Conservation (phyloP, 2,888 invertebrate genomes). For the Rhimphoctona megacephalus region DNA sequence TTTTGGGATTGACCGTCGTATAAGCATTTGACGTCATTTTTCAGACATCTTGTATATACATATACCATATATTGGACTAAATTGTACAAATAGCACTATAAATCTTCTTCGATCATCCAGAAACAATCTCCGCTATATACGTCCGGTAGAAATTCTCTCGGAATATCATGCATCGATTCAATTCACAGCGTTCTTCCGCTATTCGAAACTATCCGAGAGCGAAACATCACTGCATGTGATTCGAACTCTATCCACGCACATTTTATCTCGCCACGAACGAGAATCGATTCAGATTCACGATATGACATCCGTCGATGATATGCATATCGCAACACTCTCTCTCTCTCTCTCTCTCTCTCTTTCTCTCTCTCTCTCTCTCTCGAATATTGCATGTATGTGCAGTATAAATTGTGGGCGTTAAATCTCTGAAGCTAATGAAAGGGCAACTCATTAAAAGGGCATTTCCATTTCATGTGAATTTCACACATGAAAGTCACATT, state of each 20-base stretch:
- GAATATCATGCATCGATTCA: slow-evolving; percentile 31
- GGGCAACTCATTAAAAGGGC: background rate
- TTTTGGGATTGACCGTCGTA: background rate
- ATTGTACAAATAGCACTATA: background rate
- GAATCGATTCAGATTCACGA: slow-evolving; percentile 12
- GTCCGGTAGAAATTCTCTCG: slow-evolving; percentile 16
- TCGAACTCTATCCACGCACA: slow-evolving; percentile 25
- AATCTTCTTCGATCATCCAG: slow-evolving; percentile 32
- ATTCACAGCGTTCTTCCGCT: slow-evolving; percentile 38
- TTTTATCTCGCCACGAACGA: slow-evolving; percentile 19
- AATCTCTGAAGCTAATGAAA: background rate
- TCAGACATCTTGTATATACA: background rate
- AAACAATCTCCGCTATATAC: slow-evolving; percentile 60
- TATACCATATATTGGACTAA: background rate
- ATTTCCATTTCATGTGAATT: background rate
- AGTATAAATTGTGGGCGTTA: slow-evolving; percentile 8
- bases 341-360: background rate
- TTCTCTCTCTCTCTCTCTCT: background rate
- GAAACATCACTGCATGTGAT: slow-evolving; percentile 12
- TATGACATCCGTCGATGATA: background rate
- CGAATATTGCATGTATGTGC: background rate
- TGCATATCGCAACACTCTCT: background rate
- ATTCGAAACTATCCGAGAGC: slow-evolving; percentile 18
- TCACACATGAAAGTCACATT: background rate
- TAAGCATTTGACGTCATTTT: background rate